A percentile compares a stretch with the other conserved stretches of the same genome.
Conservation (phyloP, 2,113 vertebrate genomes). For the Xiphorhynchus elegans region DNA sequence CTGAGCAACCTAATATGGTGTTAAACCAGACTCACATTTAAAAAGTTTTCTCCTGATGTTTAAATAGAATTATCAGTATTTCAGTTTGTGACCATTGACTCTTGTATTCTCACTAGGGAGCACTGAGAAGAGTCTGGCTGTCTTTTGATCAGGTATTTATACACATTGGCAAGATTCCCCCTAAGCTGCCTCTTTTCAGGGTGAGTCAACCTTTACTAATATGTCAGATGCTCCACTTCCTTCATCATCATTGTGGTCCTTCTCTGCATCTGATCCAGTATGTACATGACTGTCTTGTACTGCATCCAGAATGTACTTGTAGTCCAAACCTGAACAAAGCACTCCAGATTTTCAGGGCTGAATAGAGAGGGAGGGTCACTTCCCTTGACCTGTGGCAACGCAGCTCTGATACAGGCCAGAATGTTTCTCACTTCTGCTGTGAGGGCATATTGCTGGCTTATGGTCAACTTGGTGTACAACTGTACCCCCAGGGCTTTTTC, state of each 20-base stretch:
- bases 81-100: neutral
- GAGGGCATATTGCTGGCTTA: neutral
- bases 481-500: neutral
- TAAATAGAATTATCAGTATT: neutral
- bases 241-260: neutral
- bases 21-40: neutral
- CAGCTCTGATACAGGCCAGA: neutral
- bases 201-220: neutral
- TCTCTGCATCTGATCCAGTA: neutral
- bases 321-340: neutral
- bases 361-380: neutral
- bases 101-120: neutral
- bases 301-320: neutral
- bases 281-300: neutral
- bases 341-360: neutral
- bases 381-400: neutral
- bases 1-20: neutral
- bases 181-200: neutral
- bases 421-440: neutral
- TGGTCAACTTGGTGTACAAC: neutral
- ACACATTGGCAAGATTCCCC: neutral
- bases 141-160: neutral
- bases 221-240: neutral
- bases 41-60: neutral
- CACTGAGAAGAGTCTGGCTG: neutral